Evolutionary conservation across 2,888 invertebrate genomes (phyloP).

Genomic region (Aricia artaxerxes): DNA sequence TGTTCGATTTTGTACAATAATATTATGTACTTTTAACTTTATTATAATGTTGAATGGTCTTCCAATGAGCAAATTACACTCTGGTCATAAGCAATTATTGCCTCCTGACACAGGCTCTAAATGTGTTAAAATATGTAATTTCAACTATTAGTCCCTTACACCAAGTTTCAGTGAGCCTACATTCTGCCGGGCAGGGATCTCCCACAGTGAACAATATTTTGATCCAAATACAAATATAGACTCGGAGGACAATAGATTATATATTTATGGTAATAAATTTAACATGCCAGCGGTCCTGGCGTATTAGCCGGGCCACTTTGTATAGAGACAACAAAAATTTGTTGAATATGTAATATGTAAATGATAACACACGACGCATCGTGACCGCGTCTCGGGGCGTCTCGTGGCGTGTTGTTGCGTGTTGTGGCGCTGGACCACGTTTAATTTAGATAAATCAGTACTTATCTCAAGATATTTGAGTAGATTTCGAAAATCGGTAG

Average conservation of each 20-base stretch:
- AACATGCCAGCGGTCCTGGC: background rate
- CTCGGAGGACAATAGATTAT: slow-evolving; percentile 6
- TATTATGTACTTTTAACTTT: too few relatives aligned
- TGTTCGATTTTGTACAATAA: too few relatives aligned
- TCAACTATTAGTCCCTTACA: background rate
- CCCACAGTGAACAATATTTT: background rate
- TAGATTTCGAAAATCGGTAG: background rate
- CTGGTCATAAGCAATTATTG: too few relatives aligned
- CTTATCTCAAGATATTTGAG: background rate
- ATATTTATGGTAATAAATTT: slow-evolving; percentile 2
- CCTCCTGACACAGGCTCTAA: too few relatives aligned
- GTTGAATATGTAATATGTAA: slow-evolving; percentile 28
- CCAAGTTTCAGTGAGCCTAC: background rate
- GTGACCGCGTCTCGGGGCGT: slow-evolving; percentile 5
- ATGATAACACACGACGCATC: slow-evolving; percentile 13
- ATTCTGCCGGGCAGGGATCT: background rate
- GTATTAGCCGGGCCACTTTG: slow-evolving; percentile 21
- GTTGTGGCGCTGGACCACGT: background rate
- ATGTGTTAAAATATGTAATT: too few relatives aligned
- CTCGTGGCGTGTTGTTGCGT: background rate
- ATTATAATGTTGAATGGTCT: too few relatives aligned
- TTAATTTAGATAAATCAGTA: background rate
- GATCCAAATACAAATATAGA: slow-evolving; percentile 2
- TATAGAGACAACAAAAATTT: slow-evolving; percentile 24
- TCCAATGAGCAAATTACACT: too few relatives aligned